Evolutionary conservation across 1,140 invertebrate species (phyloP).

Genomic region (Sycophila sp.): DNA sequence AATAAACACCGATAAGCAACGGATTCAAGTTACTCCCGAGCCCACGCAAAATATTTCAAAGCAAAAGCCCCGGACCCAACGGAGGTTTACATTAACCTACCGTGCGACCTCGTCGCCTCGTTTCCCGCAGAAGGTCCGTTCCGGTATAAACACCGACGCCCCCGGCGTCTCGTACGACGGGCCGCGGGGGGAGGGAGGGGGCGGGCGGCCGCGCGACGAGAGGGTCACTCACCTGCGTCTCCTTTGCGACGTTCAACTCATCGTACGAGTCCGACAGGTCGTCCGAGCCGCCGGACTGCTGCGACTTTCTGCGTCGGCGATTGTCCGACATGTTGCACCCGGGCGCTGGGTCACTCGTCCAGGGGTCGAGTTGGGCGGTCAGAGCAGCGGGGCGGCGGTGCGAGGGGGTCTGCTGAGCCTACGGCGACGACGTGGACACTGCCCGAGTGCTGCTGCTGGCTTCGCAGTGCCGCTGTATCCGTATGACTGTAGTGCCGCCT

Average conservation of each 20-base stretch:
- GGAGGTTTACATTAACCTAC: too few species aligned
- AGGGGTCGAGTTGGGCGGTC: too few species aligned
- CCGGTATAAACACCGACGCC: too few species aligned
- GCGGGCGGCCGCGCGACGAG: not conserved
- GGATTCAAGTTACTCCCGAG: too few species aligned
- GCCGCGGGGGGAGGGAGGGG: too few species aligned
- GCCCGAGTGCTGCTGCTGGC: not conserved
- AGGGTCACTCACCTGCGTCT: slow-evolving; percentile 55
- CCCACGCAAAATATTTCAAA: too few species aligned
- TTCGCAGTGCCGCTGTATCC: not conserved
- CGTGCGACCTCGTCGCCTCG: too few species aligned
- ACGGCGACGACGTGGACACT: not conserved
- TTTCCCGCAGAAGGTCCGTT: too few species aligned
- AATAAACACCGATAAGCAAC: slow-evolving; percentile 11
- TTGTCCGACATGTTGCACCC: slow-evolving; percentile 58
- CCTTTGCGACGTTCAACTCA: slow-evolving; percentile 59
- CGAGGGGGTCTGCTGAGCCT: not conserved
- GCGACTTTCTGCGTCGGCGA: slow-evolving; percentile 59
- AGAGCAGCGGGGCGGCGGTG: not conserved
- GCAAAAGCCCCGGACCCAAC: too few species aligned
- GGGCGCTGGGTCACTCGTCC: not conserved
- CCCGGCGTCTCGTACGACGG: too few species aligned
- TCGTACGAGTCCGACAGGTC: slow-evolving; percentile 62
- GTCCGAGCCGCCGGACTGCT: slow-evolving; percentile 60
- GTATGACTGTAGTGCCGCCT: not conserved